Percentiles rank a stretch among this genome's conserved stretches.
These are phyloP conservation scores for Sarcophaga peregrina DNA, from an alignment of 1,140 invertebrate species.

Conservation along the genomic window DNA sequence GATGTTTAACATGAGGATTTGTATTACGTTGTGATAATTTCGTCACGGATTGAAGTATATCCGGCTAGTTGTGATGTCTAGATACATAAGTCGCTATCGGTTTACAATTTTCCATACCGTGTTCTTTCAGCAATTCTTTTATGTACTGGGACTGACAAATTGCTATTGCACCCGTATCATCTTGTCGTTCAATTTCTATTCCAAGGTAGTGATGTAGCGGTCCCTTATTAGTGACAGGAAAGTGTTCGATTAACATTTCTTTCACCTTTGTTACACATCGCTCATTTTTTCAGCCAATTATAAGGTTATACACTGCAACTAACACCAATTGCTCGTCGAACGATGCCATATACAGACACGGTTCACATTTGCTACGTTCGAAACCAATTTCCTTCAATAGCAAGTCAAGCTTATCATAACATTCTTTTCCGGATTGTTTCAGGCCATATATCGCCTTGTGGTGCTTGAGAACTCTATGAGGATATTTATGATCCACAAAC, in stretches of 20 bases:
- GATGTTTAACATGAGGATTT: background rate
- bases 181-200: slow-evolving; percentile 54
- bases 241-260: background rate
- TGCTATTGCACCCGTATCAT: slow-evolving; percentile 39
- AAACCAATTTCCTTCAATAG: slow-evolving; percentile 29
- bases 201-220: slow-evolving; percentile 55
- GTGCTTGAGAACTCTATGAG: slow-evolving; percentile 30
- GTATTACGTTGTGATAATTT: background rate
- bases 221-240: slow-evolving; percentile 31
- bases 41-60: slow-evolving; percentile 30
- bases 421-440: slow-evolving; percentile 23
- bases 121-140: slow-evolving; percentile 42
- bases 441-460: slow-evolving; percentile 30
- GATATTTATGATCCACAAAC: background rate
- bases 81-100: slow-evolving; percentile 33
- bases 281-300: background rate
- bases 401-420: background rate
- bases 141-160: slow-evolving; percentile 45
- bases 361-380: background rate
- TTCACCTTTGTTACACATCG: background rate
- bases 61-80: slow-evolving; percentile 4
- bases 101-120: slow-evolving; percentile 42
- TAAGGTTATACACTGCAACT: too few relatives aligned
- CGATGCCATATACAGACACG: slow-evolving; percentile 54
- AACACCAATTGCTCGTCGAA: background rate